phyloP scores from a whole-genome alignment of 30 jellyfish, hydroid and myxozoan genomes.

The Pseudorhiza aurosa region DNA sequence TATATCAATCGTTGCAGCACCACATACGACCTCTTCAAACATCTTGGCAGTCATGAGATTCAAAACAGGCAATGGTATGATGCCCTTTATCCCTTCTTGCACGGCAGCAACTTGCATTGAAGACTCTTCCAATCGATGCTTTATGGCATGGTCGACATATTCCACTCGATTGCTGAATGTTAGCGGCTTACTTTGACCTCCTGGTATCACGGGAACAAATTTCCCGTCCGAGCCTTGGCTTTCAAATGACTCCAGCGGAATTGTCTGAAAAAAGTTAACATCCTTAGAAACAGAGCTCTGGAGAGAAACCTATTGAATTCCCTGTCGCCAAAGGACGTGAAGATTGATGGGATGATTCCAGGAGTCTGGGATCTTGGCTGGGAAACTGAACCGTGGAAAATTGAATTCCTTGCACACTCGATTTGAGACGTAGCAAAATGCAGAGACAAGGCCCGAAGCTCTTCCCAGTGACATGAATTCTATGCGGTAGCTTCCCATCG shows the following conservation, averaged over 20 bases:
- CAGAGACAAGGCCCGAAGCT: no score
- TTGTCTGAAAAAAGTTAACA: conserved; percentile 30
- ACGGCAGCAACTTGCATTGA: conserved; percentile 66
- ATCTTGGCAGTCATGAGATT: conserved; percentile 77
- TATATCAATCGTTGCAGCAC: conserved; percentile 76
- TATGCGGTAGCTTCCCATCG: no score
- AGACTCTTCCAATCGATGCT: conserved; percentile 80
- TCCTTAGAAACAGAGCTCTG: neutral
- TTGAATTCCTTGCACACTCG: no score
- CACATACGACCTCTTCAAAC: conserved; percentile 88
- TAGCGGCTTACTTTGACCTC: conserved; percentile 79
- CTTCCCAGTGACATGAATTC: no score
- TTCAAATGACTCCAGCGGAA: conserved; percentile 86
- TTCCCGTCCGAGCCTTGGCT: conserved; percentile 93
- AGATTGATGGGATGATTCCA: no score
- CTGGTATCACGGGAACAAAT: conserved; percentile 79
- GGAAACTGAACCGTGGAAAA: no score
- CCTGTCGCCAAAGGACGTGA: no score
- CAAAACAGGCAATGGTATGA: conserved; percentile 81
- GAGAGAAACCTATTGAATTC: neutral
- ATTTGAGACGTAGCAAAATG: no score
- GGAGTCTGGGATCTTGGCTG: no score
- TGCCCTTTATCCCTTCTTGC: conserved; percentile 81
- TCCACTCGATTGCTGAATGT: conserved; percentile 69
- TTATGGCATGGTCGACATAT: conserved; percentile 71